phyloP scores from a whole-genome alignment of 2,888 invertebrate species.

The Adineta ricciae region DNA sequence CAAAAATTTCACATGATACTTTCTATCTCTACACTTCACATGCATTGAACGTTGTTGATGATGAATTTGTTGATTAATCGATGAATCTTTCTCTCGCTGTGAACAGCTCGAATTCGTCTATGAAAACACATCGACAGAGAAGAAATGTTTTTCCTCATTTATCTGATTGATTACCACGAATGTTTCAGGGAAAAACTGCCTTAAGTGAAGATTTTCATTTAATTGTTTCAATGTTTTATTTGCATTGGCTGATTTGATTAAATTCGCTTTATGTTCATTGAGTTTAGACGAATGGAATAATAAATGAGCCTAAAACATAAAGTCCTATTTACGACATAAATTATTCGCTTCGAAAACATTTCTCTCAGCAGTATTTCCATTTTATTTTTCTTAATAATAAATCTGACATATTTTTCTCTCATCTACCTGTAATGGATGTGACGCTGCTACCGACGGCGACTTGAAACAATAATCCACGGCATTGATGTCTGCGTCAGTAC shows the following conservation, averaged over 20 bases:
- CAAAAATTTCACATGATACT: background rate
- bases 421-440: background rate
- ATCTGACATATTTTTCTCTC: background rate
- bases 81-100: background rate
- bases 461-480: background rate
- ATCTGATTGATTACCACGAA: background rate
- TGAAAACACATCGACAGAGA: background rate
- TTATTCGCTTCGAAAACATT: background rate
- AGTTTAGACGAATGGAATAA: slow-evolving; percentile 2
- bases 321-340: background rate
- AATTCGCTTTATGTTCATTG: background rate
- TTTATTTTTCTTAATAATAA: background rate
- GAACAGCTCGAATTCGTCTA: background rate
- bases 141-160: background rate
- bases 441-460: background rate
- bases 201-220: background rate
- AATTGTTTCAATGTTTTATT: background rate
- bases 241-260: background rate
- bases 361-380: background rate
- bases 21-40: background rate
- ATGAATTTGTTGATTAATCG: background rate
- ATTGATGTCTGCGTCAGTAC: background rate
- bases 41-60: background rate
- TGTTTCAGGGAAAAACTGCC: background rate
- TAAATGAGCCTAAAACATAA: background rate